A percentile compares a stretch with the other conserved stretches of the same genome.
Conservation (phyloP, 2,797 vertebrate genomes). For the Oreortyx pictus region DNA sequence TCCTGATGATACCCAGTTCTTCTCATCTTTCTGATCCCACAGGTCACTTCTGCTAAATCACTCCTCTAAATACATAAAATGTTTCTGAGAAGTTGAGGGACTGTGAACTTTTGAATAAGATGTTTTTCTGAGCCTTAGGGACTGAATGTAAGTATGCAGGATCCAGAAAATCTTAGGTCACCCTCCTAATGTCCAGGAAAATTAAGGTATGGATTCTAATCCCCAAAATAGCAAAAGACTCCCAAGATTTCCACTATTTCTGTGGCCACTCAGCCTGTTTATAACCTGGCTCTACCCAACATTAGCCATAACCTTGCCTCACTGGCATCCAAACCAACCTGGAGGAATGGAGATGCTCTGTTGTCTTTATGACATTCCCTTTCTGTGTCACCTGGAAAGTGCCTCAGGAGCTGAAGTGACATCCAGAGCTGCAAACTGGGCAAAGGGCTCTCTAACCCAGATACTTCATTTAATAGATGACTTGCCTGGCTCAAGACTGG, state of each 20-base stretch:
- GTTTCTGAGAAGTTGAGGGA: neutral
- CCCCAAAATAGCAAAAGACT: neutral
- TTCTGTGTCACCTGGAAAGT: constrained; percentile 44
- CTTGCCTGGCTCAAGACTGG: neutral
- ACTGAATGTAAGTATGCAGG: neutral
- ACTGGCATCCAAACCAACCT: fast-evolving
- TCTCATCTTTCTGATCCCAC: neutral
- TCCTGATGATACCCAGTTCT: neutral
- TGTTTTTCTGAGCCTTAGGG: neutral
- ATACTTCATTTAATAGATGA: neutral
- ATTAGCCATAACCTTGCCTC: neutral
- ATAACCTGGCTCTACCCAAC: neutral
- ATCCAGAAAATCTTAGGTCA: neutral
- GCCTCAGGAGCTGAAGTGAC: constrained; percentile 37
- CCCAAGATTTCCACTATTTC: neutral
- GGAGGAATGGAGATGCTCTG: neutral
- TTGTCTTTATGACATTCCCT: neutral
- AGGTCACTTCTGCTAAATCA: neutral
- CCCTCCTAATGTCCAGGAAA: neutral
- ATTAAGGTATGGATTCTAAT: neutral
- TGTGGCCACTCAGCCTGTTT: too few species aligned
- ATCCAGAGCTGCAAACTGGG: constrained; percentile 34
- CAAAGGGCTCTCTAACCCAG: constrained; percentile 39
- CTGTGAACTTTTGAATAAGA: neutral
- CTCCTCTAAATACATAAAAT: neutral